Base-by-base conservation (phyloP, 2,888 invertebrate genomes). In the Ametastegia equiseti region DNA sequence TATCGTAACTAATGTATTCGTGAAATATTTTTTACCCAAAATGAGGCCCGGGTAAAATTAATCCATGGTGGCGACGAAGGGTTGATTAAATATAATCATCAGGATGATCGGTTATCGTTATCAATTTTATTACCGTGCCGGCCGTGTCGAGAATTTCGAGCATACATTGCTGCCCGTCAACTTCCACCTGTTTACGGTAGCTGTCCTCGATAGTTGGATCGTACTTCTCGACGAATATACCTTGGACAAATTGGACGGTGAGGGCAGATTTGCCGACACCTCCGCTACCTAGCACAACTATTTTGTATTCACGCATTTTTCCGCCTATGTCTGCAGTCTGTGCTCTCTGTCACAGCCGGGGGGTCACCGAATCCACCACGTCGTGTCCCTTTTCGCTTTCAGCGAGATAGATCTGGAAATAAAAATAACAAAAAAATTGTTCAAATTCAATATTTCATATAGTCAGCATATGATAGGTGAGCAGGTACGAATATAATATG, bases 121-220 rank as follows among this genome's bases (percentile, higher is more conserved):
- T 83, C 92, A 36, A 54, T 15, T 73, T 94, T n/a, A n/a, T 93
- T 93, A 97, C 97, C 91, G 99, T 99, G 92, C 99, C 99, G 88
- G 99, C 99, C 85, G 99, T 99, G 93, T 99, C 99, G 91, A 99
- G 94, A 89, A 99, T 99, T 94, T 99, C 99, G 90, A 99, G 94
- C 99, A 99, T 99, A 93, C 99, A 99, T 93, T 99, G 99, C 92
- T 99, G 98, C 79, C 98, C 98, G 93, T 99, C 99, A 85, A 99
- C 99, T 94, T 99, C 99, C 86, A 99, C 98, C 94, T 99, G 99
- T 95, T 99, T 99, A 92, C 99, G 95, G 94, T 99, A 99, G 93
- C 98, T 98, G 94, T 99, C 99, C 94, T 99, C 99, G 92, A 99
- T 99, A 89, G 99, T 99, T 85, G 99, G 99, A 94, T 99, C 99